Evolutionary conservation across 2,888 invertebrate genomes (phyloP), one percentile per base, ranked within the genome.

Genomic region (Eupithecia exiguata): DNA sequence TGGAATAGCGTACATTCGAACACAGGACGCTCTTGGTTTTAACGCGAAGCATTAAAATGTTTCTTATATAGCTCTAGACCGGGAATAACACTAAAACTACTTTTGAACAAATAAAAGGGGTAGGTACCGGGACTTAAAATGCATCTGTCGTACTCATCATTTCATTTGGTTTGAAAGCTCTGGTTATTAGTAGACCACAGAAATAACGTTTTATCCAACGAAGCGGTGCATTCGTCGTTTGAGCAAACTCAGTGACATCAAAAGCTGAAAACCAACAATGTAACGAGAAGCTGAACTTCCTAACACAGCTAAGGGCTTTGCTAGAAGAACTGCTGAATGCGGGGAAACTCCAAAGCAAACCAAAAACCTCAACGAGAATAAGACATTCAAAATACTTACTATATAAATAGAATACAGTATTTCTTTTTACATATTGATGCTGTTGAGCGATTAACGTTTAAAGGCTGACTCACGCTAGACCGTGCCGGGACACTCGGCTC

Each of bases 201-300:
- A 66, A 65, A 62, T 43, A 69, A 36, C 67, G 72, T 68, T 63
- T 16, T 35, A 62, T 63, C 69, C 69, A 53, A 25, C 71, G 69
- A 58, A 74, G 69, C 75, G 72, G 43, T 9, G 43, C 72, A 72
- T 75, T 72, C 68, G 70, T 72, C 67, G 72, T 75, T 69, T 43
- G 53, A 62, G 43, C 69, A 70, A 75, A 70, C 75, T 70, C 3
- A 58, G 25, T 5, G 49, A n/a, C 69, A 67, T 36, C 67, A 40
- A 71, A 68, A 70, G 70, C 71, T 71, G 72, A 72, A 75, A 75
- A 75, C 66, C 71, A 66, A 74, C 72, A 75, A 43, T 43, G 71
- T 75, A 72, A 66, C 18, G 43, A 46, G 49, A 35, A 35, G 35
- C 35, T 25, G 58, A 58, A 62, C 62, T 30, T 16, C 18, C 35